phyloP scores from a whole-genome alignment of 2,797 vertebrate species.

The Philypnodon macrostomus region DNA sequence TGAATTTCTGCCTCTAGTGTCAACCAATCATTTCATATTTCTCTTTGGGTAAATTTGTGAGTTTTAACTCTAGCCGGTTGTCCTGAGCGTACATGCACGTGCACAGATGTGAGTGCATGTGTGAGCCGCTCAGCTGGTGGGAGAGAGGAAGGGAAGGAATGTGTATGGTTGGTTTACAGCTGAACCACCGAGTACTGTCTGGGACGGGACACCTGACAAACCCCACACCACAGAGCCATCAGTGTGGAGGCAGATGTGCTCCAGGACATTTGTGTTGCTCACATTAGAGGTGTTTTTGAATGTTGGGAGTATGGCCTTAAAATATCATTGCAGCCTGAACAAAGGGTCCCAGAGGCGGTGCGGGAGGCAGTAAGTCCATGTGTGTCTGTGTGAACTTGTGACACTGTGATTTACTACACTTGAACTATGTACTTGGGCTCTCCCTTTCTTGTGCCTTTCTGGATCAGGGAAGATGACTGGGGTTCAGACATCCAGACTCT shows the following conservation, averaged over 20 bases:
- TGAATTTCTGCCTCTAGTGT: slow-evolving; percentile 70
- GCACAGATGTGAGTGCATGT: slow-evolving; percentile 9
- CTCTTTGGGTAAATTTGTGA: slow-evolving; percentile 41
- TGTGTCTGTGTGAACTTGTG: slow-evolving; percentile 40
- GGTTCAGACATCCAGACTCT: slow-evolving; percentile 65
- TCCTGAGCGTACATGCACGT: slow-evolving; percentile 13
- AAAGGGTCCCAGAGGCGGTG: slow-evolving; percentile 49
- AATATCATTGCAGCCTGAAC: slow-evolving; percentile 46
- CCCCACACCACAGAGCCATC: slow-evolving; percentile 26
- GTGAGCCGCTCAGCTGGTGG: slow-evolving; percentile 48
- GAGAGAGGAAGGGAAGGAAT: slow-evolving; percentile 76
- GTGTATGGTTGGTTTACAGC: slow-evolving; percentile 73
- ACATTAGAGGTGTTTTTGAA: slow-evolving; percentile 23
- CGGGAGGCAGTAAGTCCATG: slow-evolving; percentile 25
- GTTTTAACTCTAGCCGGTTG: slow-evolving; percentile 58
- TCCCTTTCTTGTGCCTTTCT: slow-evolving; percentile 41
- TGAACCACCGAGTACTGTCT: slow-evolving; percentile 70
- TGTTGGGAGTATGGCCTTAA: slow-evolving; percentile 36
- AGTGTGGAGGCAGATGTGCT: slow-evolving; percentile 28
- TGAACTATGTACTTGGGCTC: slow-evolving; percentile 49
- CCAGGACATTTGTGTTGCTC: slow-evolving; percentile 44
- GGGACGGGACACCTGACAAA: slow-evolving; percentile 61
- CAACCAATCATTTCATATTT: slow-evolving; percentile 65
- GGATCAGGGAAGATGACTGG: slow-evolving; percentile 55
- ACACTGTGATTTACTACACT: slow-evolving; percentile 55